Evolutionary conservation across 2,113 vertebrate species (phyloP).

Genomic region (Seriola rivoliana): DNA sequence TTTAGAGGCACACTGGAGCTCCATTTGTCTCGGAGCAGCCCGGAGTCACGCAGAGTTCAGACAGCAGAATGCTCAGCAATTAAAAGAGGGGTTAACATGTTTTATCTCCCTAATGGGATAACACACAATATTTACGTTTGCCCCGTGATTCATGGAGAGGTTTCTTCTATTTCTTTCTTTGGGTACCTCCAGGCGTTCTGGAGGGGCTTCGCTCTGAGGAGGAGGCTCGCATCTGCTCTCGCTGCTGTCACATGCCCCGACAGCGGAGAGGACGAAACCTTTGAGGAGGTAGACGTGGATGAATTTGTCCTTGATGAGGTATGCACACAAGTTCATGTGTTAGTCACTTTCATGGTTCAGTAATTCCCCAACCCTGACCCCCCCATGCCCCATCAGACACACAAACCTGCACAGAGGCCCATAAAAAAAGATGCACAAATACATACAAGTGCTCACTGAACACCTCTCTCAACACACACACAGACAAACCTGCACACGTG

Average conservation of each 20-base stretch:
- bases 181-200: constrained; percentile 91
- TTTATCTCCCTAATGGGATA: constrained; percentile 98
- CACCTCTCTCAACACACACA: neutral
- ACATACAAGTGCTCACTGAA: neutral
- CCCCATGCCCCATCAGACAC: neutral
- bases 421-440: neutral
- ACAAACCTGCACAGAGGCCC: neutral
- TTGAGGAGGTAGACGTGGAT: constrained; percentile 91
- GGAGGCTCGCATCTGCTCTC: constrained; percentile 89
- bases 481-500: neutral
- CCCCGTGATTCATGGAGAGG: constrained; percentile 87
- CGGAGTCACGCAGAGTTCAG: constrained; percentile 98
- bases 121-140: constrained; percentile 90
- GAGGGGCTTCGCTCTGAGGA: constrained; percentile 91
- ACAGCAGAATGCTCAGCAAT: constrained; percentile 93
- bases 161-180: constrained; percentile 66
- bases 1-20: constrained; percentile 90
- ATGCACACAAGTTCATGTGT: constrained; percentile 69
- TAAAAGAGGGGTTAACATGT: constrained; percentile 90
- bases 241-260: constrained; percentile 66
- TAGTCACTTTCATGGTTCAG: constrained; percentile 36
- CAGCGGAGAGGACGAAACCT: constrained; percentile 87
- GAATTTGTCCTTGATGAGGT: constrained; percentile 92
- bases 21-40: constrained; percentile 92
- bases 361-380: neutral